These are phyloP conservation scores for Festucalex cinctus DNA, from an alignment of 2,113 vertebrate species.

Conservation along the genomic window DNA sequence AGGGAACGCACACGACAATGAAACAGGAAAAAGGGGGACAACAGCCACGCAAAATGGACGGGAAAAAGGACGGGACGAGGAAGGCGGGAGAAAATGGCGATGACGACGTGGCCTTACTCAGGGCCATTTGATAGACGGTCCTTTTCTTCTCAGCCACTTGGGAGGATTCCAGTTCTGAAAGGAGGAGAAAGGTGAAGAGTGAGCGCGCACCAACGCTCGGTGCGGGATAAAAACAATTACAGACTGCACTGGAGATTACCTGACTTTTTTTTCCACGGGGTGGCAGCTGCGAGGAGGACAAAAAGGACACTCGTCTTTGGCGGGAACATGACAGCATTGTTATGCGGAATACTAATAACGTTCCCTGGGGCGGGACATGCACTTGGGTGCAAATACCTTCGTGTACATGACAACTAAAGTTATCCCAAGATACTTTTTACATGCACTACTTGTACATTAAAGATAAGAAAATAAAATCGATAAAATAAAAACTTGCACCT, in stretches of 20 bases:
- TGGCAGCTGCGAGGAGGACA: conserved; percentile 76
- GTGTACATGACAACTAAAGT: not conserved
- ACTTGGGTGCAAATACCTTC: not conserved
- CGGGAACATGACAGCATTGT: conserved; percentile 46
- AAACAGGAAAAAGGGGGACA: conserved; percentile 46
- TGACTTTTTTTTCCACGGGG: conserved; percentile 91
- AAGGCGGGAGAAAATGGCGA: conserved; percentile 17
- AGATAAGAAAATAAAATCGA: not conserved
- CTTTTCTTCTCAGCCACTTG: conserved; percentile 89
- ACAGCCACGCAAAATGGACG: conserved; percentile 4
- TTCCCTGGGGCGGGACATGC: conserved; percentile 38
- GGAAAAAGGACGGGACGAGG: conserved; percentile 24
- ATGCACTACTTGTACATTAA: not conserved
- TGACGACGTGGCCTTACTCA: conserved; percentile 77
- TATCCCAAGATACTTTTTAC: not conserved
- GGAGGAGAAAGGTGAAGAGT: conserved; percentile 14
- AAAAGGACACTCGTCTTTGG: conserved; percentile 68
- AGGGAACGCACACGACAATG: conserved; percentile 37
- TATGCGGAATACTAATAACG: conserved; percentile 65
- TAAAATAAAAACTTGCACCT: conserved; percentile 51
- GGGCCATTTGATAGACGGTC: conserved; percentile 93
- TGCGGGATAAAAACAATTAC: conserved; percentile 16
- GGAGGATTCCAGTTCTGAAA: conserved; percentile 82
- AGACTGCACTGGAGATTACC: conserved; percentile 71
- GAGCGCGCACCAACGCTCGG: conserved; percentile 8